A percentile compares a stretch with the other conserved stretches of the same genome.
Evolutionary conservation across 2,888 invertebrate genomes (phyloP).

Genomic region (Diarsia brunnea): DNA sequence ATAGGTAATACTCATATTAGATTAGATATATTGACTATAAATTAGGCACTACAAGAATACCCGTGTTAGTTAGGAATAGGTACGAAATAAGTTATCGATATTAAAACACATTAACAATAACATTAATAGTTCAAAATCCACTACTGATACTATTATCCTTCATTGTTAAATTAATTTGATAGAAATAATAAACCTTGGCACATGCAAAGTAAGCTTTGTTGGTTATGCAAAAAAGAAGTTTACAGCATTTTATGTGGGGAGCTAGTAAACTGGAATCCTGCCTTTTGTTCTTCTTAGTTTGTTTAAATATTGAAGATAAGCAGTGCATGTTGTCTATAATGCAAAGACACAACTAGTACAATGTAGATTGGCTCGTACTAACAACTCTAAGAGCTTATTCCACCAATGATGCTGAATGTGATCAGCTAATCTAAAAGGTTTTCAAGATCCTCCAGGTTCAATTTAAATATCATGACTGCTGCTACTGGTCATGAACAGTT

Average conservation of each 20-base stretch:
- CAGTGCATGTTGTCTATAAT: not conserved
- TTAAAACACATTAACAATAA: too few species aligned
- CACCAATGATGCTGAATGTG: not conserved
- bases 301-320: not conserved
- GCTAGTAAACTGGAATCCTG: not conserved
- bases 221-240: not conserved
- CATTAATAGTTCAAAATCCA: too few species aligned
- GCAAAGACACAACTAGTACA: not conserved
- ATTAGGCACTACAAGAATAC: too few species aligned
- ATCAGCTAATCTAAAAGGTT: not conserved
- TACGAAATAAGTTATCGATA: too few species aligned
- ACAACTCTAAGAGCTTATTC: not conserved
- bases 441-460: not conserved
- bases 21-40: too few species aligned
- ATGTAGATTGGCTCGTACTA: not conserved
- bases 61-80: too few species aligned
- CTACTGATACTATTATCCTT: not conserved
- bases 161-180: not conserved
- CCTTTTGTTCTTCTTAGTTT: not conserved
- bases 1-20: too few species aligned
- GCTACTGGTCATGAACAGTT: not conserved
- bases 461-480: not conserved
- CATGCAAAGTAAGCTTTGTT: not conserved
- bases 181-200: not conserved
- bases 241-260: not conserved